A percentile compares a stretch with the other conserved stretches of the same genome.
These are phyloP conservation scores for Orthonevra nobilis DNA, from an alignment of 2,888 invertebrate genomes.

Conservation along the genomic window DNA sequence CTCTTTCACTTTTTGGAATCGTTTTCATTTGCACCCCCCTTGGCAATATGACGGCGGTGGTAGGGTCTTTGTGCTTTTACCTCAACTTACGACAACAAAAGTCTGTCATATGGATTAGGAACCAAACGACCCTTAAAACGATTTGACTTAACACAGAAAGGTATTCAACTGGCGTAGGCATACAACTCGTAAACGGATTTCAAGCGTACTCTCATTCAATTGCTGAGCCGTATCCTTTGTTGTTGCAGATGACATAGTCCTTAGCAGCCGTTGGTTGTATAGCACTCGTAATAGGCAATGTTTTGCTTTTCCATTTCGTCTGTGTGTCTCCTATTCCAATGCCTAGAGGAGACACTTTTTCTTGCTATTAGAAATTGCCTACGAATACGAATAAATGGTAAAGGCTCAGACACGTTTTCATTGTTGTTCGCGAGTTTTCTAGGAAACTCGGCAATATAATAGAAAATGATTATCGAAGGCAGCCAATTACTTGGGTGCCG, in stretches of 20 bases:
- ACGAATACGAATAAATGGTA: constrained; percentile 18
- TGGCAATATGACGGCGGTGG: not conserved
- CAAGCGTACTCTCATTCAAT: constrained; percentile 62
- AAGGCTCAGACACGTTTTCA: constrained; percentile 20
- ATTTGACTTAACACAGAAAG: constrained; percentile 59
- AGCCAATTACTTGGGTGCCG: constrained; percentile 22
- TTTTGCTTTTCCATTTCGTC: constrained; percentile 65
- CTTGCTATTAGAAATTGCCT: not conserved
- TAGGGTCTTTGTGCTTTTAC: constrained; percentile 7
- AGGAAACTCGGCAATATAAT: not conserved
- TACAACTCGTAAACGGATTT: constrained; percentile 54
- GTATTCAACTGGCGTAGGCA: constrained; percentile 48
- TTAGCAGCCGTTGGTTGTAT: constrained; percentile 39
- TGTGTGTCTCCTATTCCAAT: constrained; percentile 32
- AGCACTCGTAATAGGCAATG: constrained; percentile 58
- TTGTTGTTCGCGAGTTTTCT: constrained; percentile 13
- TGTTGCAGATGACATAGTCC: constrained; percentile 58
- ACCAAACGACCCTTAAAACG: constrained; percentile 68
- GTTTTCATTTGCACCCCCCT: constrained; percentile 27
- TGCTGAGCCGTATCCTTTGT: constrained; percentile 59
- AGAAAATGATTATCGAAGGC: constrained; percentile 27
- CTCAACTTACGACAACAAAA: constrained; percentile 45
- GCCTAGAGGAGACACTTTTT: too few relatives aligned
- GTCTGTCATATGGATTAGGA: constrained; percentile 64
- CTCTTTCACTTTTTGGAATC: constrained; percentile 37